Base-by-base conservation (phyloP, 2,888 invertebrate species). In the Apamea monoglypha region DNA sequence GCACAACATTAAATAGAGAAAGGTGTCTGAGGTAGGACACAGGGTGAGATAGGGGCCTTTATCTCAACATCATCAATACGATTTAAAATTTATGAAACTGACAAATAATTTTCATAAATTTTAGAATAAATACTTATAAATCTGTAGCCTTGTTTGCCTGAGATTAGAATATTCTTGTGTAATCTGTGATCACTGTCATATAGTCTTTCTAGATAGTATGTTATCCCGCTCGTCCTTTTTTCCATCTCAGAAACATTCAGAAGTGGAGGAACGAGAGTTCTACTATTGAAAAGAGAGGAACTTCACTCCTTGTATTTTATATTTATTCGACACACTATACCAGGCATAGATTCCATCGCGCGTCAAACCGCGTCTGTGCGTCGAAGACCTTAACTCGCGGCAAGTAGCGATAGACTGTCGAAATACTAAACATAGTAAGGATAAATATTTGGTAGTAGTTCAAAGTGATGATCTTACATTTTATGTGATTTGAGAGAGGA, bases 391-490 rank as follows among this genome's bases (percentile, higher is more conserved):
- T 74, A 59, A n/a, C 5, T 44, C 25, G 3, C 6, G 16, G 8
- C 29, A 25, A 73, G 32, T 32, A 63, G 25, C 32, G 56, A 70
- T 56, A n/a, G 1, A 66, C 12, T 40, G n/a, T 32, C 59, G n/a
- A 59, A 79, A 78, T 84, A 50, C 59, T 64, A 84, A 64, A 79
- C 64, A 73, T 5, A 56, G 29, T 18, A 40, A 16, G 16, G 2
- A 59, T 78, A 82, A 84, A 82, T 84, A 84, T 82, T 82, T 79
- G 25, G 6, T 64, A 18, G 4, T 36, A 61, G 36, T 79, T 82
- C 80, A 73, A 79, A 69, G 69, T 61, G 53, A 50, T 29, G 44
- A 50, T 78, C 56, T 59, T 12, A 18, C n/a, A 63, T 66, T 78
- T 61, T 47, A 78, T 50, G 69, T 40, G 40, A 50, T 77, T 47